These are phyloP conservation scores for Neodiprion virginianus DNA, from an alignment of 1,140 invertebrate species.

Conservation along the genomic window DNA sequence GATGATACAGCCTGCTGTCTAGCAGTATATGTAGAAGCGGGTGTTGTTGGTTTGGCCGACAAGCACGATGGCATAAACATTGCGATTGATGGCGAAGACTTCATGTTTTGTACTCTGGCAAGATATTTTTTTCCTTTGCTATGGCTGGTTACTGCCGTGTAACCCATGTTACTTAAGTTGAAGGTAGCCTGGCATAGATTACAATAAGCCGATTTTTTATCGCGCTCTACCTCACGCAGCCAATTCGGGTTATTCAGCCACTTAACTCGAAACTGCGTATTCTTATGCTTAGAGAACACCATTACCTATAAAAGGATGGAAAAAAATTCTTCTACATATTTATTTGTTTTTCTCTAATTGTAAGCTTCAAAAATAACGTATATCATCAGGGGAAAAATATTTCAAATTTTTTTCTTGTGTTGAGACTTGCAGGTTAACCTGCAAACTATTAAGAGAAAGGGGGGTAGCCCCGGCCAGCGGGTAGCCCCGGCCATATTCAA, in stretches of 20 bases:
- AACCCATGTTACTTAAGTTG: background rate
- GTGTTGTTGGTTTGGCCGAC: too few species aligned
- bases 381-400: too few species aligned
- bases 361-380: too few species aligned
- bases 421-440: too few species aligned
- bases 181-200: background rate
- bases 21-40: background rate
- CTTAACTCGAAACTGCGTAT: too few species aligned
- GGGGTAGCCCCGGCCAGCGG: slow-evolving; percentile 9
- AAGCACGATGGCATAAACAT: too few species aligned
- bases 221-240: background rate
- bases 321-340: too few species aligned
- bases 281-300: too few species aligned
- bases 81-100: too few species aligned
- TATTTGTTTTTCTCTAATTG: too few species aligned
- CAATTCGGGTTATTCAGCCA: background rate
- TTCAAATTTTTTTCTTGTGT: too few species aligned
- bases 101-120: background rate
- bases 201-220: background rate
- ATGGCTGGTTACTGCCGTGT: background rate
- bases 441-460: background rate
- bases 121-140: background rate
- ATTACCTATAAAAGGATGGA: too few species aligned
- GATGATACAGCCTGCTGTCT: background rate
- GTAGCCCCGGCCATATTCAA: slow-evolving; percentile 9